Percentiles rank a stretch among this genome's conserved stretches.
These are phyloP conservation scores for Monopterus albus DNA, from an alignment of 2,113 vertebrate species.

Conservation along the genomic window DNA sequence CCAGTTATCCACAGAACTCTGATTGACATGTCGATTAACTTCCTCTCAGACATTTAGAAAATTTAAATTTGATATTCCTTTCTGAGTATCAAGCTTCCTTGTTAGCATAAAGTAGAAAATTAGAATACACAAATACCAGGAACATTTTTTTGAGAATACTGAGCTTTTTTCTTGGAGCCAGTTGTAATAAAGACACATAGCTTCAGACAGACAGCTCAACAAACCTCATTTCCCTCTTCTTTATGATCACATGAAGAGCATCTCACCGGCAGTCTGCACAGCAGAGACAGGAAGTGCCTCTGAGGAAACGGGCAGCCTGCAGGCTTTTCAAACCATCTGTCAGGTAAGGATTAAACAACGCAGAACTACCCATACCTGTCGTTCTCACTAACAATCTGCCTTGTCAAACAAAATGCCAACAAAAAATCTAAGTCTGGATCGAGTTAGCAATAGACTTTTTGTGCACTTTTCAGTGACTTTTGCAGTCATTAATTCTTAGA, in stretches of 20 bases:
- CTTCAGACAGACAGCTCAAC: conserved; percentile 16
- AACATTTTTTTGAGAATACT: too few relatives aligned
- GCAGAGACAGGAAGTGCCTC: conserved; percentile 18
- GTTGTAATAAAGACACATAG: background rate
- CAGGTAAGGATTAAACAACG: conserved; percentile 42
- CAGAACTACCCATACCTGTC: background rate
- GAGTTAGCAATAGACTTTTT: background rate
- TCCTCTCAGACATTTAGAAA: background rate
- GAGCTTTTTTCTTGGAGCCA: too few relatives aligned
- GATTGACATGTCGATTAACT: conserved; percentile 30
- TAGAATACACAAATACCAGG: too few relatives aligned
- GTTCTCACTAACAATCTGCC: conserved; percentile 16
- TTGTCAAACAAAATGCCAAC: conserved; percentile 4
- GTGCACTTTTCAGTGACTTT: background rate
- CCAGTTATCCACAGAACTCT: conserved; percentile 11
- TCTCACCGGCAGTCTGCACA: conserved; percentile 27
- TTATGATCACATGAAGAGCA: conserved; percentile 17
- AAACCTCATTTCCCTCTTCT: background rate
- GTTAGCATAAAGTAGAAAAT: too few relatives aligned
- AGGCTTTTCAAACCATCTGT: conserved; percentile 52
- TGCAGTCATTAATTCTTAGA: conserved; percentile 4
- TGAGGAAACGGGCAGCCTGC: conserved; percentile 40
- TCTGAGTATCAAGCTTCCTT: background rate
- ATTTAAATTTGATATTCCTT: background rate
- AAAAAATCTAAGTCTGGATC: background rate